These are phyloP conservation scores for Perizoma affinitatum DNA, from an alignment of 2,888 invertebrate species.

Conservation along the genomic window DNA sequence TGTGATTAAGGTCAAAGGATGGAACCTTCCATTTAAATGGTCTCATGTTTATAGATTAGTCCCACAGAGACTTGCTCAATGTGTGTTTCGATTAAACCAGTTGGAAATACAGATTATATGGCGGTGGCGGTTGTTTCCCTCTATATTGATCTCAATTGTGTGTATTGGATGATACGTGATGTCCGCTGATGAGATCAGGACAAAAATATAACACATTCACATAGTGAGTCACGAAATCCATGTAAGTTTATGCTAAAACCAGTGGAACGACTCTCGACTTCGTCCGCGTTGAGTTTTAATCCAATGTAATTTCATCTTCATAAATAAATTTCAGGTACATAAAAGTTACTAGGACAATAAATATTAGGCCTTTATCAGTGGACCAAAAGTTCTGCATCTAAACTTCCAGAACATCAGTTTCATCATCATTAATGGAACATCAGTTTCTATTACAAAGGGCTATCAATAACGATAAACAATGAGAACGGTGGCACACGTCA, in stretches of 20 bases:
- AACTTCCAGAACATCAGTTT: neutral
- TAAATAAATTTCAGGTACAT: no score
- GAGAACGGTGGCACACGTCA: slow-evolving; percentile 24
- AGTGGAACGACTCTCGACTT: neutral
- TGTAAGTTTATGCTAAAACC: neutral
- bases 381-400: slow-evolving; percentile 5
- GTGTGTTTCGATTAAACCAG: slow-evolving; percentile 1
- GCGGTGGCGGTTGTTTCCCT: slow-evolving; percentile 21
- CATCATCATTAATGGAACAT: no score
- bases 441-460: slow-evolving; percentile 27
- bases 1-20: neutral
- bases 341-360: no score
- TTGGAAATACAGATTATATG: slow-evolving; percentile 6
- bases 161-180: slow-evolving; percentile 32
- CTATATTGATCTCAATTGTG: slow-evolving; percentile 37
- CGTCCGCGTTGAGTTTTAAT: no score
- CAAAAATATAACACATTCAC: slow-evolving; percentile 25
- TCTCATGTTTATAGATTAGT: neutral
- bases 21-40: neutral
- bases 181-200: slow-evolving; percentile 26
- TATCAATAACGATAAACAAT: slow-evolving; percentile 42
- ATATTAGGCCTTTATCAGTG: neutral
- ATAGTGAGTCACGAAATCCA: slow-evolving; percentile 5
- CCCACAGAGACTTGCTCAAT: neutral
- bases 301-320: no score